These are phyloP conservation scores for Sebastes goodei DNA, from an alignment of 2,797 vertebrate genomes.

Conservation along the genomic window DNA sequence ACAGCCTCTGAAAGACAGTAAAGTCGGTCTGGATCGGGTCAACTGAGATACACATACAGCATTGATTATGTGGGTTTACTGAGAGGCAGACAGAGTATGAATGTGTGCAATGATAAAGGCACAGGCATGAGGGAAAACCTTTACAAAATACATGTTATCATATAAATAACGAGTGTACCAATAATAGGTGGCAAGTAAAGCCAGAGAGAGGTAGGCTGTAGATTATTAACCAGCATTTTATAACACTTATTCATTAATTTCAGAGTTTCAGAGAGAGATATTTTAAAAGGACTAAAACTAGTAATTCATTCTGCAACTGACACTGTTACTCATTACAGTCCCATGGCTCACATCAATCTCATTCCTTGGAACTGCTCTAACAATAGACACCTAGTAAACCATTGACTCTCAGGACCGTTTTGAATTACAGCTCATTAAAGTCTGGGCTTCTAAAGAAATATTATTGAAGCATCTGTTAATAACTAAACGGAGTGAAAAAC, in stretches of 20 bases:
- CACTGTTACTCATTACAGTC: neutral
- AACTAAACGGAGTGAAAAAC: neutral
- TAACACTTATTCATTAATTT: neutral
- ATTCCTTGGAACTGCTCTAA: neutral
- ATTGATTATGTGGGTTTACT: neutral
- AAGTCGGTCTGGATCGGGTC: neutral
- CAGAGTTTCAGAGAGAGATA: neutral
- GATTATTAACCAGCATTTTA: constrained; percentile 3
- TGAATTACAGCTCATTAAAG: neutral
- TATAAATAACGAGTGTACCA: neutral
- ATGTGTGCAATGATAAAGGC: neutral
- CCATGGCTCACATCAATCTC: neutral
- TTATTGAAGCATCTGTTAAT: neutral
- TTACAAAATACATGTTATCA: neutral
- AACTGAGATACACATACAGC: neutral
- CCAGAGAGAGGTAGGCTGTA: too few species aligned
- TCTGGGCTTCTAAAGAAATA: neutral
- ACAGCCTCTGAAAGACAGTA: too few species aligned
- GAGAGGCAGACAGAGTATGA: neutral
- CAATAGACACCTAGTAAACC: neutral
- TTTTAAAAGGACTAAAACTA: neutral
- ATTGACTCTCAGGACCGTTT: neutral
- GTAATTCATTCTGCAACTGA: neutral
- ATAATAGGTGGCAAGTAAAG: neutral
- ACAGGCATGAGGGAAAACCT: neutral